Base-by-base conservation (phyloP, 2,797 vertebrate genomes). In the Pteropus rufus region DNA sequence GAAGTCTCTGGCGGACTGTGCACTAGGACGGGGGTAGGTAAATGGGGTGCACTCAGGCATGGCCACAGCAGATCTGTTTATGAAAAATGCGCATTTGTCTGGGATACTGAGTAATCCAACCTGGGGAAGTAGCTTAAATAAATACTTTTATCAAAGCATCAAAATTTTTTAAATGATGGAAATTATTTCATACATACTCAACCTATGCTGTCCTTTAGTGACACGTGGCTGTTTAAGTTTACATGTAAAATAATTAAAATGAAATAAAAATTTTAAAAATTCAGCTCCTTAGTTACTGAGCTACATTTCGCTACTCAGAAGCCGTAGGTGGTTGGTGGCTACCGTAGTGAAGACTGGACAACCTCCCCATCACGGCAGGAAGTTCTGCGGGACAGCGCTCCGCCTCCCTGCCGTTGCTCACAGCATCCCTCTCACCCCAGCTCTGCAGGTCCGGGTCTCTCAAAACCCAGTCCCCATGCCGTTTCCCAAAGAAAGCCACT, bases 201-300 rank as follows among this genome's bases (percentile, higher is more conserved):
- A 19, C 69, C 64, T 79, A 11, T 31, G 7, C 39, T 89, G 39
- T 62, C 10, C 52, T 36, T 69, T 46, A 49, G 29, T 31, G 34
- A 72, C 46, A 29, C 21, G 0, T 79, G 34, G 26, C n/a, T 58
- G 1, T 69, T 90, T 77, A 80, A 19, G 34, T 75, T 62, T 92
- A 92, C 76, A 81, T 56, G 54, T 67, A 29, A 73, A 92, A 65
- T 89, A 92, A 76, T 79, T 86, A 10, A 90, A 91, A 84, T 54
- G 41, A 96, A 93, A 75, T 72, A 41, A 46, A 85, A 5, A 8
- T 39, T 73, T 88, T 11, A 3, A 19, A 75, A 69, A 64, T 49
- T 26, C 69, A 85, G 11, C 36, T 69, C 21, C 29, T 44, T n/a
- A 3, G 31, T 89, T 56, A 80, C 49, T n/a, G 56, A 56, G 41